These are phyloP conservation scores for Jacana jacana DNA, from an alignment of 2,113 vertebrate genomes.

Conservation along the genomic window DNA sequence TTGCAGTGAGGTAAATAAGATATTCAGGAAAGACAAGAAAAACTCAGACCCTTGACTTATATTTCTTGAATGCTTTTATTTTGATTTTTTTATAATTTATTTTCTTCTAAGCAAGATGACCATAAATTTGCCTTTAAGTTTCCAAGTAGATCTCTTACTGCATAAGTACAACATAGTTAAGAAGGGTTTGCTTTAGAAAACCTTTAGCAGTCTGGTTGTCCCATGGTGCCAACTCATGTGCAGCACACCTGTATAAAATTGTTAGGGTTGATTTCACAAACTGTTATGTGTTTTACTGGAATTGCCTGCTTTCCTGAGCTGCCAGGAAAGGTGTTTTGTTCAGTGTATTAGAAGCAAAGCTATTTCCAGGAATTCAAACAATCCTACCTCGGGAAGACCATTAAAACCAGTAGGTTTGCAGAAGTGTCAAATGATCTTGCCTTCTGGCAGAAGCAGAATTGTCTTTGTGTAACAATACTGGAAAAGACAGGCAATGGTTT, in stretches of 20 bases:
- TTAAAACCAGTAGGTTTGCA: not conserved
- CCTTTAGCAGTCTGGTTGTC: not conserved
- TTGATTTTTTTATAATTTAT: not conserved
- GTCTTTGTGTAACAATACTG: not conserved
- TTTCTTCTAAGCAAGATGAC: not conserved
- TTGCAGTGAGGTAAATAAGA: not conserved
- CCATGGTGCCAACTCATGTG: not conserved
- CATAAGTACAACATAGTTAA: not conserved
- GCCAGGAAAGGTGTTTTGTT: not conserved
- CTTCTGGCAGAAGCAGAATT: not conserved
- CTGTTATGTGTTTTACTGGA: not conserved
- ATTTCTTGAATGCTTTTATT: not conserved
- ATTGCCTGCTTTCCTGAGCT: not conserved
- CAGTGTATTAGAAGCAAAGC: not conserved
- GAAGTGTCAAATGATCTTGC: not conserved
- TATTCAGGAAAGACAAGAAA: not conserved
- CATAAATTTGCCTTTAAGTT: not conserved
- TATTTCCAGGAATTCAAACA: not conserved
- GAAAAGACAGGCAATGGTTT: not conserved
- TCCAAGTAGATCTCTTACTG: not conserved
- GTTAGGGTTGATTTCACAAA: not conserved
- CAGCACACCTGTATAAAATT: not conserved
- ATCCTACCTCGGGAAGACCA: not conserved
- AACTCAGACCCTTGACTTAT: not conserved
- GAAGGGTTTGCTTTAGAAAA: not conserved